Base-by-base conservation (phyloP, 2,113 vertebrate genomes). In the Ciconia stormi region DNA sequence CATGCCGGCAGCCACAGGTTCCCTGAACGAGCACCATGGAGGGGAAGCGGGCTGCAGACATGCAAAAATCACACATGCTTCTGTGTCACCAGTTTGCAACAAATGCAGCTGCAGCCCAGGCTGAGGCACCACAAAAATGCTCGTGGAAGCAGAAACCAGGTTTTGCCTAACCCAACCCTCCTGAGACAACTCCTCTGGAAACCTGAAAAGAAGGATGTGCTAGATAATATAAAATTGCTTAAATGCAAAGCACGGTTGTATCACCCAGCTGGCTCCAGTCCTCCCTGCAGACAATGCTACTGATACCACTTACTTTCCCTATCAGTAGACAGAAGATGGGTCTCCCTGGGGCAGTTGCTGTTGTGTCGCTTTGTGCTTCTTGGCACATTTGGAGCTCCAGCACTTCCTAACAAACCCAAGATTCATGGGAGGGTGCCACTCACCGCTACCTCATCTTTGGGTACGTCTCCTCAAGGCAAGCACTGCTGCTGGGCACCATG, bases 1-100 rank as follows among this genome's bases (percentile, higher is more conserved):
- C 53, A 0, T 21, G 49, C 13, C 1, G 2, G 44, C 26, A 53
- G 22, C 29, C 0, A 0, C 1, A 3, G 16, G 21, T 32, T 65
- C 26, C 52, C n/a, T 0, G 0, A 27, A 46, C 0, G 3, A 59
- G 20, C 46, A 29, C 11, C 49, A 6, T 1, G 0, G 2, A 36
- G 38, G 26, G 25, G 21, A 52, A 20, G 6, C 2, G 6, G 26
- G 59, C 47, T 70, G 50, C 50, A 70, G 27, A n/a, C 19, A 5
- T 1, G 22, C 46, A 78, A 38, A 55, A 34, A 25, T 38, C 61
- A 66, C 58, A 5, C 3, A 14, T 0, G 2, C 13, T 74, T 65
- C 81, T 72, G 62, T 4, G 0, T 30, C 62, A 1, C 11, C 34
- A 21, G 17, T 46, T 36, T 23, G 26, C 53, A 82, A 2, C 17